Conservation (phyloP, 2,888 invertebrate genomes). For the Melieria crassipennis region DNA sequence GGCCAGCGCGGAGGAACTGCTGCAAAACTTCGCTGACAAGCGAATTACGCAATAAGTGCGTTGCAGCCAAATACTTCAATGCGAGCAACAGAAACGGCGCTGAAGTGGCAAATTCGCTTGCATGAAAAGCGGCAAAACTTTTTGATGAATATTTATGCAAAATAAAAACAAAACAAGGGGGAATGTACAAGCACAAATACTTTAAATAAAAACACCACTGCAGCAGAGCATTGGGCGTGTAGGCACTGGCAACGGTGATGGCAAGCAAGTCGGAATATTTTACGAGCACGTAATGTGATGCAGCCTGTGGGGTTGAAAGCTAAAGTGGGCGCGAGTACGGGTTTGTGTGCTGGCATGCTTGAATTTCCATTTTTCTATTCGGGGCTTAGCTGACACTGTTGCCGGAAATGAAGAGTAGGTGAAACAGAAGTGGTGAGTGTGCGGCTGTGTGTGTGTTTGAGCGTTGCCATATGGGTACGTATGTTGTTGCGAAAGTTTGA, state of each 20-base stretch:
- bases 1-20: no score
- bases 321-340: no score
- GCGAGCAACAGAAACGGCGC: not conserved
- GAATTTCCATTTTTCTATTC: not conserved
- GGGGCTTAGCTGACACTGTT: not conserved
- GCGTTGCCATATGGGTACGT: not conserved
- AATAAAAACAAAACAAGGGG: not conserved
- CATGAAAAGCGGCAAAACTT: constrained; percentile 5
- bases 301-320: no score
- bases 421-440: not conserved
- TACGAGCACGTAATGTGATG: no score
- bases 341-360: not conserved
- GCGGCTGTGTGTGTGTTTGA: not conserved
- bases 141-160: constrained; percentile 24
- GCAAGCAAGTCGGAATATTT: not conserved
- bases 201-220: not conserved
- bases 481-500: not conserved
- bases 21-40: no score
- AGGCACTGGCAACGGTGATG: not conserved
- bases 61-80: no score
- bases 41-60: no score
- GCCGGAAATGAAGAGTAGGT: constrained; percentile 1
- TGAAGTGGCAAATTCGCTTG: not conserved
- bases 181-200: not conserved
- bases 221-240: not conserved